Evolutionary conservation across 2,113 vertebrate genomes (phyloP).

Genomic region (Phylloscopus trochilus): DNA sequence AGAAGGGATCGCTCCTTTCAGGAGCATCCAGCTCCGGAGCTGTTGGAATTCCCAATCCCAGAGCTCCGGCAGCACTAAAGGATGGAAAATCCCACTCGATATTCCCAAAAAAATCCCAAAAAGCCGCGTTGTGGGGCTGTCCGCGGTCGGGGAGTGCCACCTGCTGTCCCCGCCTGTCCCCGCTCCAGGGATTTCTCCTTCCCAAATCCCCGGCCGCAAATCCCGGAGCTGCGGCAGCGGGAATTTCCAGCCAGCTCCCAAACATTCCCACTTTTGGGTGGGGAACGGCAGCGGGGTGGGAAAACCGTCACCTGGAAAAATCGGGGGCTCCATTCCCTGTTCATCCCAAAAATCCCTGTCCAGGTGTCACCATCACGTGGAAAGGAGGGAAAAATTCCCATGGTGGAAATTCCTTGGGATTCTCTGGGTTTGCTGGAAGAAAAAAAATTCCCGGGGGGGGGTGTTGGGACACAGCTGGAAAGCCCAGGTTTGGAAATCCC

Average conservation of each 20-base stretch:
- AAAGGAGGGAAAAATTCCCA: accelerated
- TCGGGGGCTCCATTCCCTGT: background rate
- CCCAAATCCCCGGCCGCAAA: background rate
- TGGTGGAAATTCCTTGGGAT: background rate
- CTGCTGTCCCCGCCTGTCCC: background rate
- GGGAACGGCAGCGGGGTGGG: background rate
- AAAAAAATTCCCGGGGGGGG: background rate
- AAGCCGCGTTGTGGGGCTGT: accelerated
- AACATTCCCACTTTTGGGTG: background rate
- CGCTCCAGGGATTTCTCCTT: background rate
- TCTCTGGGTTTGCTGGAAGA: background rate
- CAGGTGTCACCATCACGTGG: accelerated
- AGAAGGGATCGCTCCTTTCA: background rate
- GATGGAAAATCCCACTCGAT: background rate
- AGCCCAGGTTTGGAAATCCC: background rate
- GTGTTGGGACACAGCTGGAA: background rate
- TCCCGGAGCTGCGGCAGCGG: background rate
- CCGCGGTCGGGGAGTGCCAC: constrained; percentile 17
- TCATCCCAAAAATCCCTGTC: background rate
- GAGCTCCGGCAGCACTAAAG: background rate
- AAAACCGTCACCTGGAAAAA: background rate
- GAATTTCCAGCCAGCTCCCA: background rate
- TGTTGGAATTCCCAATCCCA: background rate
- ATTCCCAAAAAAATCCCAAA: background rate
- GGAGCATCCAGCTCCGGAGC: background rate